phyloP scores from a whole-genome alignment of 2,113 vertebrate species.

The Microtus pennsylvanicus region DNA sequence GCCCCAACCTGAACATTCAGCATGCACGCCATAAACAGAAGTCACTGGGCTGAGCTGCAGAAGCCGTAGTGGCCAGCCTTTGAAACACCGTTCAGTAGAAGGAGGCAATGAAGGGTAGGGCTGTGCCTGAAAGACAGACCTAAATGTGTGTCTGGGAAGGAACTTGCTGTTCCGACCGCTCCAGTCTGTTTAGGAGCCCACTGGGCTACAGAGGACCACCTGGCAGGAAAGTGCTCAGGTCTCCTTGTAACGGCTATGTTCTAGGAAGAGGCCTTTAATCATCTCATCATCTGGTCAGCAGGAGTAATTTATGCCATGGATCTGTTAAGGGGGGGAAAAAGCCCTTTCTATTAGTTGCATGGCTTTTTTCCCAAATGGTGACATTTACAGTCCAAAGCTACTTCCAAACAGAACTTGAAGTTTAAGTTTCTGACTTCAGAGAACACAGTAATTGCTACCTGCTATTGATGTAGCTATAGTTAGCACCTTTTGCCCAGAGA shows the following conservation, averaged over 20 bases:
- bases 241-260: background rate
- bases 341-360: background rate
- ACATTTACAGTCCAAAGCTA: constrained; percentile 19
- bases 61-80: background rate
- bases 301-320: background rate
- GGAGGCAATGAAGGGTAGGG: background rate
- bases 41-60: background rate
- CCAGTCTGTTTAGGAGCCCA: background rate
- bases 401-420: constrained; percentile 20
- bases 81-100: background rate
- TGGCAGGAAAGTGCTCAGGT: background rate
- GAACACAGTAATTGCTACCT: constrained; percentile 56
- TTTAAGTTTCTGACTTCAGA: background rate
- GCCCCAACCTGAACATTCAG: background rate
- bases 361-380: background rate
- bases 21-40: background rate
- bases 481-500: background rate
- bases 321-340: background rate
- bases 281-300: background rate
- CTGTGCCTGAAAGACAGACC: background rate
- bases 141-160: background rate
- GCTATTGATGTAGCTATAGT: background rate
- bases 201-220: background rate
- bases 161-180: background rate
- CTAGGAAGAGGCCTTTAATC: background rate